Evolutionary conservation across 2,888 invertebrate genomes (phyloP), one percentile per base, ranked within the genome.

Genomic region (Brachyptera putata): DNA sequence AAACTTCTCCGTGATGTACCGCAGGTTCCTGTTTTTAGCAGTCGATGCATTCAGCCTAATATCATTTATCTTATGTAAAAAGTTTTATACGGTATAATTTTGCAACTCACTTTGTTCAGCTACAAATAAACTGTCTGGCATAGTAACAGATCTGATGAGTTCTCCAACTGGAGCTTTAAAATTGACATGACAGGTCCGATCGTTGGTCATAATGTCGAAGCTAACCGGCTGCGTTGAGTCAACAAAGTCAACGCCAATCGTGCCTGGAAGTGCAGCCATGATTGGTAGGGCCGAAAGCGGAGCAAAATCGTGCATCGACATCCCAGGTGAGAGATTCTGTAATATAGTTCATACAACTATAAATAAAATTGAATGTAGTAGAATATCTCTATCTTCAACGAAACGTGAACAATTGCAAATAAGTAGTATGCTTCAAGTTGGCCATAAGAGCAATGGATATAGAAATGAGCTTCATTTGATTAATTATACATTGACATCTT

Each of bases 151-250:
- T 60, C 90, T 83, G 70, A 96, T 75, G 64, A 95, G 78, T 75
- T 96, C 96, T 0, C 96, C 96, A 49, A 95, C 85, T 0, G 88
- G 86, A 5, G 94, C 88, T 67, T 87, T 88, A 55, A 96, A 72
- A 30, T 74, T 72, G 16, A 80, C 73, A 63, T 65, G 69, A 59
- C 69, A 73, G 43, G 65, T 68, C 46, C 67, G 67, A 22, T 67
- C 70, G 16, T 67, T 70, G 18, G 64, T 69, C 26, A 68, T 85
- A 55, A 95, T 79, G 68, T 90, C 87, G 73, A 95, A 89, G 64
- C 85, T 84, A 1, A 91, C 86, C 0, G 93, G 85, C 73, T 95
- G 93, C 56, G 90, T 93, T 16, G 93, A 90, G 74, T 96, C 96
- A 62, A 92, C 92, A 75, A 94, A 95, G 78, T 95, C 93, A 3